Evolutionary conservation across 1,140 invertebrate species (phyloP).

Genomic region (Trissolcus basalis): DNA sequence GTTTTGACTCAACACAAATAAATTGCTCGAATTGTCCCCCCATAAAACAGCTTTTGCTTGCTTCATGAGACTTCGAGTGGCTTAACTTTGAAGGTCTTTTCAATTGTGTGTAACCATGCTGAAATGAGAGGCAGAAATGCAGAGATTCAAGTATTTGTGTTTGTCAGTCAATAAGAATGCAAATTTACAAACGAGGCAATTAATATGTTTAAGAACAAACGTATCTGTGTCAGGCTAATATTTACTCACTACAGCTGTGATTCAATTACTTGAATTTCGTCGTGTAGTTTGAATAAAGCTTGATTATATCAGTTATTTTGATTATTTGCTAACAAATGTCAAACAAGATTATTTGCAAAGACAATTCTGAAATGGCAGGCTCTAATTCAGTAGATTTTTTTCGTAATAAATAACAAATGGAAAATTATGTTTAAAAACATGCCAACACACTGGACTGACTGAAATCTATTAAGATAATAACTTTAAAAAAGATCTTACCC

Average conservation of each 20-base stretch:
- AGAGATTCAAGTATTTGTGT: slow-evolving; percentile 15
- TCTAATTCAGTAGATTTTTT: too few species aligned
- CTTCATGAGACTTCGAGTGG: not conserved
- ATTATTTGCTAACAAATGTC: too few species aligned
- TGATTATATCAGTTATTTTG: too few species aligned
- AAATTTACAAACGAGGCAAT: slow-evolving; percentile 10
- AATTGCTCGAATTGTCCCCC: slow-evolving; percentile 19
- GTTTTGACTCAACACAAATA: slow-evolving; percentile 11
- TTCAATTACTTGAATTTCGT: too few species aligned
- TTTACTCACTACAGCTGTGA: not conserved
- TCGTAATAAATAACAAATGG: too few species aligned
- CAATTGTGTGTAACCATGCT: not conserved
- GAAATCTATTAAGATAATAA: too few species aligned
- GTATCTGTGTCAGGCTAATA: slow-evolving; percentile 21
- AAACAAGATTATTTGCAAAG: too few species aligned
- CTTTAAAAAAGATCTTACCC: too few species aligned
- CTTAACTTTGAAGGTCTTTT: not conserved
- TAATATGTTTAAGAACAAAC: slow-evolving; percentile 29
- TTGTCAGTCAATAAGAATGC: slow-evolving; percentile 13
- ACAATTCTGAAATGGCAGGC: too few species aligned
- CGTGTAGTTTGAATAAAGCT: too few species aligned
- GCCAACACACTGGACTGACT: too few species aligned
- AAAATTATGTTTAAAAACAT: too few species aligned
- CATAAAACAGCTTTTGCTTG: slow-evolving; percentile 15
- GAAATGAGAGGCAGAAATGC: not conserved